A percentile compares a stretch with the other conserved stretches of the same genome.
These are phyloP conservation scores for Cremastinae sp. DNA, from an alignment of 2,888 invertebrate species.

Conservation along the genomic window DNA sequence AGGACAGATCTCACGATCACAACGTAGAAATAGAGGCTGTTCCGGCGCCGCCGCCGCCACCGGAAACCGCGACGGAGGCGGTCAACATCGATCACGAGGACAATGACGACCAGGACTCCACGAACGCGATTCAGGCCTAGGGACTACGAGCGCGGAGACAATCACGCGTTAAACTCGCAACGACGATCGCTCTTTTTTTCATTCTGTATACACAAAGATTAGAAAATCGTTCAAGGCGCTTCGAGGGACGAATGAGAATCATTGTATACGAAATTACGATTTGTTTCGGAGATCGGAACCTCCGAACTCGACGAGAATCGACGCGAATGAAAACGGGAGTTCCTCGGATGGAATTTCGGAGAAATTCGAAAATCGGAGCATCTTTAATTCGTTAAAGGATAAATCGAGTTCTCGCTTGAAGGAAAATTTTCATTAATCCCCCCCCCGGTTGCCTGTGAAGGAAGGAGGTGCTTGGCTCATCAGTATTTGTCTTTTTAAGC, in stretches of 20 bases:
- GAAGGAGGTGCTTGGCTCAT: conserved; percentile 49
- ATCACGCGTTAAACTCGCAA: too few relatives aligned
- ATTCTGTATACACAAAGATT: too few relatives aligned
- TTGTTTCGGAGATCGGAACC: conserved; percentile 20
- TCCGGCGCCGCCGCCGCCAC: conserved; percentile 64
- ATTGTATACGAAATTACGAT: conserved; percentile 53
- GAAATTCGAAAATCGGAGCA: too few relatives aligned
- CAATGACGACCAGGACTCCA: conserved; percentile 63
- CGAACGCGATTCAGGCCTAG: conserved; percentile 47
- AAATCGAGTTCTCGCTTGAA: neutral
- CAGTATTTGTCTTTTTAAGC: conserved; percentile 58
- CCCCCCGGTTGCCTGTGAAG: conserved; percentile 22
- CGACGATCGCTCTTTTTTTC: too few relatives aligned
- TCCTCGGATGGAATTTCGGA: too few relatives aligned
- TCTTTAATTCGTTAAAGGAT: conserved; percentile 1
- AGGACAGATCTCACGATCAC: conserved; percentile 51
- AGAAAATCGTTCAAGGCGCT: conserved; percentile 12
- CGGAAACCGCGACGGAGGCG: conserved; percentile 76
- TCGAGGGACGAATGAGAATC: too few relatives aligned
- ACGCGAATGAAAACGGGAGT: too few relatives aligned
- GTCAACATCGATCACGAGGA: conserved; percentile 74
- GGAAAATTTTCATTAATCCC: conserved; percentile 26
- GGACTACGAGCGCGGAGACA: too few relatives aligned
- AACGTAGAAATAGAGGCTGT: conserved; percentile 41
- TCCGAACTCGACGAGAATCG: too few relatives aligned